A percentile compares a stretch with the other conserved stretches of the same genome.
Conservation (phyloP, 2,888 invertebrate species). For the Tinea semifulvella region DNA sequence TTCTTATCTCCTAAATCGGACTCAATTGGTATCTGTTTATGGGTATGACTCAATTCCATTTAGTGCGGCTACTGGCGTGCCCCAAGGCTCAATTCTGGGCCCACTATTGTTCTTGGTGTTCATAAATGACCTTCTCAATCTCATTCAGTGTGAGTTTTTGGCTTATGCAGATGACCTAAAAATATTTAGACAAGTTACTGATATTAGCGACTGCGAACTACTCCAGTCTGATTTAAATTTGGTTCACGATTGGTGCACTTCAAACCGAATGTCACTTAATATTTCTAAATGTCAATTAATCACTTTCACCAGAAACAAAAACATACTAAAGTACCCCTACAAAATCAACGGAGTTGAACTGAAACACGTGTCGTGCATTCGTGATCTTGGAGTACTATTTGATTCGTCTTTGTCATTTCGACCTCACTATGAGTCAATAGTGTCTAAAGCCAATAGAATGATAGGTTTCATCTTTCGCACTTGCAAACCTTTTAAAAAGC, state of each 20-base stretch:
- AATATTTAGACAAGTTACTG: background rate
- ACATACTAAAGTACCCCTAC: background rate
- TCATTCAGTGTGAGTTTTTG: background rate
- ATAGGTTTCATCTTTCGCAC: background rate
- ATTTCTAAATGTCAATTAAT: background rate
- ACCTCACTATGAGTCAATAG: background rate
- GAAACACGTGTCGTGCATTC: background rate
- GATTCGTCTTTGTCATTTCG: background rate
- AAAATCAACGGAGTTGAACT: background rate
- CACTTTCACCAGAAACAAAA: background rate
- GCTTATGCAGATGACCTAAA: constrained; percentile 10
- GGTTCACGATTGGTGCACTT: background rate
- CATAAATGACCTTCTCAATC: constrained; percentile 9
- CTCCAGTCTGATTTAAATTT: background rate
- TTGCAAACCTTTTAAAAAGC: background rate
- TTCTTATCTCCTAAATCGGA: constrained; percentile 7
- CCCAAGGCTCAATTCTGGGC: constrained; percentile 13
- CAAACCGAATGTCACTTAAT: background rate
- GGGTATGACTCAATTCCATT: constrained; percentile 12
- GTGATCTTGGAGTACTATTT: background rate
- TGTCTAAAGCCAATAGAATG: background rate
- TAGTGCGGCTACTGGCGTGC: constrained; percentile 1
- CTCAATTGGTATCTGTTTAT: constrained; percentile 10
- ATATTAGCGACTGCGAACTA: background rate
- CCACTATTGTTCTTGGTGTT: constrained; percentile 8